phyloP scores from a whole-genome alignment of 2,888 invertebrate species.

The Tanypteryx hageni region DNA sequence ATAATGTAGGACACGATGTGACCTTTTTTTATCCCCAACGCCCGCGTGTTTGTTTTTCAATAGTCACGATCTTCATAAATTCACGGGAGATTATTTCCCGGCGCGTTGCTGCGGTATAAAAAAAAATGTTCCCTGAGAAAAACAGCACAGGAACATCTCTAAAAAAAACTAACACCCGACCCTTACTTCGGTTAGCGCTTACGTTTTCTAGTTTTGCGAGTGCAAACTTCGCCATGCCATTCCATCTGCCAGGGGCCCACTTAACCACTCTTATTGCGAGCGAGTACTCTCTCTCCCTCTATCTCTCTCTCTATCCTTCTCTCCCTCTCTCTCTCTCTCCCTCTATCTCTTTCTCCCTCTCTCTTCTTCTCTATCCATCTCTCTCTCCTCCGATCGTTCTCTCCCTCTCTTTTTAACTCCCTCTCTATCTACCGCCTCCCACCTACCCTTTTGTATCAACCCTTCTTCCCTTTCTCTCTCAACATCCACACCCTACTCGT shows the following conservation, averaged over 20 bases:
- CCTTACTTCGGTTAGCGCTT: neutral
- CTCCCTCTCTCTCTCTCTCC: neutral
- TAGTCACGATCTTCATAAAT: neutral
- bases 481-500: neutral
- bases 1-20: neutral
- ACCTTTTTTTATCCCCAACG: neutral
- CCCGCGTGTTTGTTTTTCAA: neutral
- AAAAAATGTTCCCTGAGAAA: neutral
- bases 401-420: no score
- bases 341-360: neutral
- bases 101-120: no score
- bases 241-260: neutral
- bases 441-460: no score
- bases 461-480: neutral
- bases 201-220: neutral
- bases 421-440: no score
- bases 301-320: neutral
- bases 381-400: no score
- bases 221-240: neutral
- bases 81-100: neutral
- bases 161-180: neutral
- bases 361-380: neutral
- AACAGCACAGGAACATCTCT: no score
- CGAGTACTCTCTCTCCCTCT: neutral
- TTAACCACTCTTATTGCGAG: neutral